phyloP scores from a whole-genome alignment of 2,797 vertebrate genomes.

The Pseudochaenichthys georgianus region DNA sequence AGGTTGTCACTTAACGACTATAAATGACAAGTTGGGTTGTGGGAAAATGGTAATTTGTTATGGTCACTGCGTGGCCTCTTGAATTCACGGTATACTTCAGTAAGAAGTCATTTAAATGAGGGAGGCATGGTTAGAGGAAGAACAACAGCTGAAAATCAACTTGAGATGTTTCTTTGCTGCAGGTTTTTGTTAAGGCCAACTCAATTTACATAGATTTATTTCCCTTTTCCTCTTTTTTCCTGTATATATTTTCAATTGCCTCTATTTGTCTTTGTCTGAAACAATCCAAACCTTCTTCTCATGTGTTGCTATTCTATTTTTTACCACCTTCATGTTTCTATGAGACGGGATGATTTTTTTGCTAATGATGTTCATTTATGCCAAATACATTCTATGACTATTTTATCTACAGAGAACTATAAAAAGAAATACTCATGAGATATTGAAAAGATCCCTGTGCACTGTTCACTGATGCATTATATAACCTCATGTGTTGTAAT shows the following conservation, averaged over 20 bases:
- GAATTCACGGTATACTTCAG: conserved; percentile 48
- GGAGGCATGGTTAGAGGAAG: conserved; percentile 29
- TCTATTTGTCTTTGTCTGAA: conserved; percentile 28
- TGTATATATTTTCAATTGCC: conserved; percentile 41
- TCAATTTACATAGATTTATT: conserved; percentile 46
- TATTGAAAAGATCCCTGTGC: neutral
- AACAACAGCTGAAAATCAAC: conserved; percentile 47
- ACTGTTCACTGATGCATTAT: conserved; percentile 21
- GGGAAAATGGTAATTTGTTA: conserved; percentile 58
- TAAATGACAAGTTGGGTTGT: conserved; percentile 57
- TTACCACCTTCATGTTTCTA: conserved; percentile 12
- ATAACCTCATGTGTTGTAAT: conserved; percentile 15
- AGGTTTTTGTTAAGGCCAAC: conserved; percentile 36
- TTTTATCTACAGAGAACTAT: neutral
- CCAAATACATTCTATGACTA: conserved; percentile 22
- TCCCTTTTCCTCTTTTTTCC: conserved; percentile 4
- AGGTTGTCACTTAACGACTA: conserved; percentile 47
- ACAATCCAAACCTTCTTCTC: conserved; percentile 21
- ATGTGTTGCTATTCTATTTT: conserved; percentile 27
- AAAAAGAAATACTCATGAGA: neutral
- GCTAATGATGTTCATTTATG: conserved; percentile 32
- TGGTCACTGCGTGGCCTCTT: conserved; percentile 47
- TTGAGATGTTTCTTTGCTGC: conserved; percentile 33
- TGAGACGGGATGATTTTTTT: conserved; percentile 22
- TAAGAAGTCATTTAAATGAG: conserved; percentile 52